A percentile compares a stretch with the other conserved stretches of the same genome.
Conservation (phyloP, 2,888 invertebrate species). For the Malachius bipustulatus region DNA sequence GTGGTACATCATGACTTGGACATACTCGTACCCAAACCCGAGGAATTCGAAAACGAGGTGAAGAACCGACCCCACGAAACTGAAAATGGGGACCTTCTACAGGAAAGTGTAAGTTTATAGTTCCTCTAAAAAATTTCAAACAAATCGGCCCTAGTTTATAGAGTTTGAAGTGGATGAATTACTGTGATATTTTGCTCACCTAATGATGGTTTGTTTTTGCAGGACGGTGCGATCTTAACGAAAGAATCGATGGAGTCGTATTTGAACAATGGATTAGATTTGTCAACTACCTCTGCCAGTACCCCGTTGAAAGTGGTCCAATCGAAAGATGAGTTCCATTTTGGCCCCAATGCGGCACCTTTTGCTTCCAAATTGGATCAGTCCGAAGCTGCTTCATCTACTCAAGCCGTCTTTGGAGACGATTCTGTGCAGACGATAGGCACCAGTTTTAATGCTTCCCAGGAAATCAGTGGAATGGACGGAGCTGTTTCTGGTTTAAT, state of each 20-base stretch:
- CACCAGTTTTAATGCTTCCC: constrained; percentile 30
- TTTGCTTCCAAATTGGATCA: constrained; percentile 35
- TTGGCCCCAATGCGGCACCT: constrained; percentile 48
- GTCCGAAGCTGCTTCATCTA: constrained; percentile 39
- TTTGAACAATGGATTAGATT: constrained; percentile 1
- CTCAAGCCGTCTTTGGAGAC: constrained; percentile 41
- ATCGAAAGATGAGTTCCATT: constrained; percentile 45
- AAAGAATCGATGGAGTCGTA: constrained; percentile 33
- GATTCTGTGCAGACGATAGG: constrained; percentile 33
- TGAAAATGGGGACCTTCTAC: constrained; percentile 27
- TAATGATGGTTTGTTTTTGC: constrained; percentile 15
- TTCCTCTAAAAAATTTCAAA: background rate
- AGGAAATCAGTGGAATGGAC: constrained; percentile 37
- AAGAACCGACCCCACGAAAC: constrained; percentile 51
- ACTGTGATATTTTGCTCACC: no score
- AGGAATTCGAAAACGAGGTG: constrained; percentile 54
- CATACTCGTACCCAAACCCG: constrained; percentile 42
- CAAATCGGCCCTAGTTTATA: no score
- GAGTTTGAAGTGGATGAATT: no score
- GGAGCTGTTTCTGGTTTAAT: constrained; percentile 37
- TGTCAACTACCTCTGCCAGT: constrained; percentile 6
- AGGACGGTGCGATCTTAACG: constrained; percentile 27
- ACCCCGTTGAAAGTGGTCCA: constrained; percentile 20
- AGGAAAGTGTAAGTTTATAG: background rate
- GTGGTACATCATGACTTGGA: constrained; percentile 46